phyloP scores from a whole-genome alignment of 1,140 invertebrate genomes.

The Zaprionus vittiger region DNA sequence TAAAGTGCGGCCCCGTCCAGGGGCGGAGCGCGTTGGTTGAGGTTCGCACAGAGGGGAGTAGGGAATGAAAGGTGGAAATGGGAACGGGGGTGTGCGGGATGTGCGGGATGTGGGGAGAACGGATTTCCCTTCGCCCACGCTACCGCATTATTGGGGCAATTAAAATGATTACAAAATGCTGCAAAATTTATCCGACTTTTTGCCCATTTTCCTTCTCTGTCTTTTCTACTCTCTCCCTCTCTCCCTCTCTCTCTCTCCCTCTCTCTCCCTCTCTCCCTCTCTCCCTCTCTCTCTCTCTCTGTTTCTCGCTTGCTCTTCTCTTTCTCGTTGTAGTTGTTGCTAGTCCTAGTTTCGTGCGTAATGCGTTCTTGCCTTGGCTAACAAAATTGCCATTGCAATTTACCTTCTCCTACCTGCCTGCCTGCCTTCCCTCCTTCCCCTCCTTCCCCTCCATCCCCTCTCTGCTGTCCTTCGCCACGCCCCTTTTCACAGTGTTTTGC shows the following conservation, averaged over 20 bases:
- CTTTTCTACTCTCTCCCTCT: not conserved
- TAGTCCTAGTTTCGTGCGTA: conserved; percentile 54
- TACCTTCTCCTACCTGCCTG: not conserved
- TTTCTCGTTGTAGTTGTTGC: conserved; percentile 10
- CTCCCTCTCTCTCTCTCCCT: too few relatives aligned
- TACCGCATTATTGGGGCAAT: conserved; percentile 69
- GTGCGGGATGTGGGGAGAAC: not conserved
- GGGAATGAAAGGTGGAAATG: not conserved
- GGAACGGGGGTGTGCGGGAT: not conserved
- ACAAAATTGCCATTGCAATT: conserved; percentile 22
- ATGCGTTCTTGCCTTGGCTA: conserved; percentile 12
- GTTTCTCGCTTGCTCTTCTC: not conserved
- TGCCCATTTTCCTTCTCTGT: not conserved
- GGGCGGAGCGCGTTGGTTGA: not conserved
- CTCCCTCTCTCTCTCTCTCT: not conserved
- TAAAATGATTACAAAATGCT: conserved; percentile 77
- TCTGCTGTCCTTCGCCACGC: conserved; percentile 20
- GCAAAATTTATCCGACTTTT: conserved; percentile 33
- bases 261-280: too few relatives aligned
- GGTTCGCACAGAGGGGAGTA: not conserved
- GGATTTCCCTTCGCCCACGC: not conserved
- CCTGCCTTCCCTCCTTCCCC: conserved; percentile 19
- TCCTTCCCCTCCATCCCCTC: conserved; percentile 2
- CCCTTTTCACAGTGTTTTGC: conserved; percentile 3
- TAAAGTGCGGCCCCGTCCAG: conserved; percentile 52